phyloP scores from a whole-genome alignment of 2,113 vertebrate species.

The Bufo gargarizans region DNA sequence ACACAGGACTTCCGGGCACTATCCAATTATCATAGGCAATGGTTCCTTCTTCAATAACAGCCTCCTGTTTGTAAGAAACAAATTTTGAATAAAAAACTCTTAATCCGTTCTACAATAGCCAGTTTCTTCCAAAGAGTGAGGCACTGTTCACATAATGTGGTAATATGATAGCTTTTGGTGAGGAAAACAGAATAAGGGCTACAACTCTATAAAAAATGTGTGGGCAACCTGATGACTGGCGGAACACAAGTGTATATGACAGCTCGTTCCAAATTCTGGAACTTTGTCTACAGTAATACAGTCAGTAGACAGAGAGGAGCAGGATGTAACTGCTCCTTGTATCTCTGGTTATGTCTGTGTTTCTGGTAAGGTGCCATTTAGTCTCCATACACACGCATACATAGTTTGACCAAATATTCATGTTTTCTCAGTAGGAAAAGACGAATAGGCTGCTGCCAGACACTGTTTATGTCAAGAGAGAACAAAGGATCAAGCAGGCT shows the following conservation, averaged over 20 bases:
- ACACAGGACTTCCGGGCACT: slow-evolving; percentile 76
- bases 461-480: no score
- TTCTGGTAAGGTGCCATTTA: no score
- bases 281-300: no score
- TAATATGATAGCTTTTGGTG: not conserved
- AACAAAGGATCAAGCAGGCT: no score
- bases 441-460: no score
- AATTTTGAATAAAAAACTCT: not conserved
- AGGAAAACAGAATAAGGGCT: not conserved
- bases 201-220: not conserved
- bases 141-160: not conserved
- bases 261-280: not conserved
- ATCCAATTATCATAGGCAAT: slow-evolving; percentile 86
- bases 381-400: no score
- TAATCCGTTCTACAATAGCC: not conserved
- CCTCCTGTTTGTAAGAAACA: slow-evolving; percentile 74
- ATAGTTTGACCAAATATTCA: no score
- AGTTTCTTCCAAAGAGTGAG: not conserved
- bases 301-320: no score
- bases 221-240: not conserved
- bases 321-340: no score
- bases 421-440: no score
- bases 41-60: slow-evolving; percentile 83
- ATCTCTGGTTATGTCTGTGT: no score
- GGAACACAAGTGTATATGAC: not conserved